Evolutionary conservation across 1,140 invertebrate genomes (phyloP).

Genomic region (Colletes latitarsis): DNA sequence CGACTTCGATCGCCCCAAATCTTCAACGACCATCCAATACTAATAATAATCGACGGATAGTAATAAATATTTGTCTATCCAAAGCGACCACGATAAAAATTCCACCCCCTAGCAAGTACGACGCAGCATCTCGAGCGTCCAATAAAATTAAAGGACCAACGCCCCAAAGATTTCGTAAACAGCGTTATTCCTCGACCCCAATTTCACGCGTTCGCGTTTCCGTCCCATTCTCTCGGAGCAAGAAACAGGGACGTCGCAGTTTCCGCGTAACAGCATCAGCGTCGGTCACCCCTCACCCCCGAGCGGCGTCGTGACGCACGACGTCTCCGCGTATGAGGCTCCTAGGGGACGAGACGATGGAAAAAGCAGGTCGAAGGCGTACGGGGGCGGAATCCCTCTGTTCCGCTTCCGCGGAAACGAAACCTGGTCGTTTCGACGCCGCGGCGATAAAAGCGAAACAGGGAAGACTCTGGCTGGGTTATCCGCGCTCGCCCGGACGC

Average conservation of each 20-base stretch:
- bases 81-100: too few species aligned
- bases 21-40: too few species aligned
- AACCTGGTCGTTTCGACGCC: constrained; percentile 70
- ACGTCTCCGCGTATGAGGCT: not conserved
- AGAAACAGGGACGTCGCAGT: constrained; percentile 14
- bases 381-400: constrained; percentile 9
- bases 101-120: too few species aligned
- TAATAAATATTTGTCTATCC: too few species aligned
- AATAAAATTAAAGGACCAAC: not conserved
- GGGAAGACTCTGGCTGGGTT: too few species aligned
- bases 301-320: constrained; percentile 10
- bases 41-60: too few species aligned
- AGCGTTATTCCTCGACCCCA: not conserved
- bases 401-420: not conserved
- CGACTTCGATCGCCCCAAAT: too few species aligned
- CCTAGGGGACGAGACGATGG: not conserved
- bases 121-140: too few species aligned
- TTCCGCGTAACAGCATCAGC: constrained; percentile 5
- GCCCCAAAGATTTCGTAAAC: not conserved
- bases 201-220: constrained; percentile 5
- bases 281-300: not conserved
- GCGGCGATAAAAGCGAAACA: constrained; percentile 72
- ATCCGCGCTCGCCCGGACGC: constrained; percentile 68
- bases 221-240: not conserved
- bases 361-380: not conserved